Base-by-base conservation (phyloP, 2,888 invertebrate species). In the Rugalucina vietnamica region DNA sequence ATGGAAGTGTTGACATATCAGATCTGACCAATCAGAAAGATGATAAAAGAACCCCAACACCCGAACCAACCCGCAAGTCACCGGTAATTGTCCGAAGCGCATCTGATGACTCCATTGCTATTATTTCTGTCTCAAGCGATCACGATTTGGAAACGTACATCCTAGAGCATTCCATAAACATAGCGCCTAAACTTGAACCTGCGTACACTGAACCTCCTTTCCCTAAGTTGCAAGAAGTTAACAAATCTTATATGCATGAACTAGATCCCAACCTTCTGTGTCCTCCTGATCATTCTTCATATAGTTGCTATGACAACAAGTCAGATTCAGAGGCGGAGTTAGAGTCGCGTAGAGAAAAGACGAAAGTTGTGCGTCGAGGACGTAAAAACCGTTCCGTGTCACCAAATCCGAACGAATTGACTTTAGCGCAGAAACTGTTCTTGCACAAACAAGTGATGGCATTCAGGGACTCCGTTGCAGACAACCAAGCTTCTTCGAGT, bases 1-100 rank as follows among this genome's bases (percentile, higher is more conserved):
- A 76, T 32, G 81, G 77, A n/a, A 87, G 87, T 71, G 87, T 87
- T 18, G 87, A 87, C 65, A 87, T 87, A 29, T 87, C 87, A 2
- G 79, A 87, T 24, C 60, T 87, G 24, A 87, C 87, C 27, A 81
- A 87, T 65, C 77, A 78, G 32, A 81, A 79, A 70, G 87, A 85
- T 54, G 85, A 87, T 21, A 70, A 73, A 39, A 65, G 81, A 65
- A 76, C 87, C 4, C 87, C 87, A 24, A 87, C 87, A 21, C 29
- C 72, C n/a, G 49, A 29, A 14, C 71, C 71, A 21, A 72, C 29
- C 39, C 82, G 84, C 32, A 72, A 72, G 77, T 87, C 87, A 29
- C 84, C 87, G 87, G 87, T 87, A 87, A 87, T 65, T 79, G 27
- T 29, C 39, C 71, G 60, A 49, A 57, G 60, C 32, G 34, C 39